Conservation (phyloP, 1,140 invertebrate species). For the Hesperophylax magnus region DNA sequence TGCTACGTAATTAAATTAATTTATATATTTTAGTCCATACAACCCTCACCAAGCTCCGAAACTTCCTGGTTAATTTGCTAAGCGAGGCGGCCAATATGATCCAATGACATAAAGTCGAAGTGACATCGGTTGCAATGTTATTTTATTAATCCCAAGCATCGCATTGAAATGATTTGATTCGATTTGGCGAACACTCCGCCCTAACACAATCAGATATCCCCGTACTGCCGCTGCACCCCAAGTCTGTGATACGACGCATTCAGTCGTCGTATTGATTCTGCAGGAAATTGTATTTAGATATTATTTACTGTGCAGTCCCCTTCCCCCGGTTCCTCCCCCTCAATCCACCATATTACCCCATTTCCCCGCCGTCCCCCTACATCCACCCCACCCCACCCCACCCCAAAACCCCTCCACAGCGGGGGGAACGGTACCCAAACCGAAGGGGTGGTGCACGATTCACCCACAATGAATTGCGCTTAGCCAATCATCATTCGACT, state of each 20-base stretch:
- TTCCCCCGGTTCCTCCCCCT: neutral
- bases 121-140: too few species aligned
- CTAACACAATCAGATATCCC: neutral
- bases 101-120: too few species aligned
- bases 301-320: constrained; percentile 52
- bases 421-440: neutral
- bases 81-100: too few species aligned
- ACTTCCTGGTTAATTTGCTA: too few species aligned
- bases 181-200: neutral
- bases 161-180: too few species aligned
- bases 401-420: neutral
- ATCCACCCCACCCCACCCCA: too few species aligned
- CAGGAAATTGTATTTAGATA: constrained; percentile 58
- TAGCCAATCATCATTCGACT: constrained; percentile 18
- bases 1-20: too few species aligned
- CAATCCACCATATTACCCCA: neutral
- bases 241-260: constrained; percentile 42
- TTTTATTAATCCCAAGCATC: too few species aligned
- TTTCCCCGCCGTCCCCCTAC: neutral
- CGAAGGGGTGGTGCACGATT: neutral
- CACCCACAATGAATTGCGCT: constrained; percentile 18
- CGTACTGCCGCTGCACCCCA: neutral
- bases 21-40: too few species aligned
- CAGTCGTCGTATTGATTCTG: constrained; percentile 57
- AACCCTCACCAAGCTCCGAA: too few species aligned